These are phyloP conservation scores for Limenitis camilla DNA, from an alignment of 2,888 invertebrate genomes.

Conservation along the genomic window DNA sequence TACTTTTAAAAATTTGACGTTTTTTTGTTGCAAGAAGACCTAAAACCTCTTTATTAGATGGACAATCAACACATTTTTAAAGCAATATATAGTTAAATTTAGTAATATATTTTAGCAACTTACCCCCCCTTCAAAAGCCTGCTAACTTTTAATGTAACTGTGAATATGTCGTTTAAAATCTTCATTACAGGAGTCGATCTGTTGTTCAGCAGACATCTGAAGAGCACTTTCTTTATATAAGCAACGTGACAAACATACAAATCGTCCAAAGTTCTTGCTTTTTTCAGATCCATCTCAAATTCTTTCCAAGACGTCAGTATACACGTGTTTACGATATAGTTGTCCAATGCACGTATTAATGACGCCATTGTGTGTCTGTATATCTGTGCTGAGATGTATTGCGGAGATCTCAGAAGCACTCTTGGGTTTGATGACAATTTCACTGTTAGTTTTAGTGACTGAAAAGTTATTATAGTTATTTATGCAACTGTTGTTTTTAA, in stretches of 20 bases:
- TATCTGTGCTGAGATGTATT: slow-evolving; percentile 81
- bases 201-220: slow-evolving; percentile 82
- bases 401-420: slow-evolving; percentile 74
- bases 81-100: too few relatives aligned
- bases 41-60: too few relatives aligned
- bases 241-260: slow-evolving; percentile 81
- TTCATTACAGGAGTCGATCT: slow-evolving; percentile 80
- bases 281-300: slow-evolving; percentile 79
- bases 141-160: slow-evolving; percentile 81
- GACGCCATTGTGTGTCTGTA: slow-evolving; percentile 85
- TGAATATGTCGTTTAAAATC: slow-evolving; percentile 81
- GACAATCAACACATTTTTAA: too few relatives aligned
- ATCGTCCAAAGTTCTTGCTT: slow-evolving; percentile 80
- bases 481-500: too few relatives aligned
- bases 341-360: slow-evolving; percentile 82
- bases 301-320: slow-evolving; percentile 83
- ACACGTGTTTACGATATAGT: slow-evolving; percentile 85
- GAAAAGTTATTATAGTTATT: slow-evolving; percentile 31
- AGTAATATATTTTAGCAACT: slow-evolving; percentile 26
- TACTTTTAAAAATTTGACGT: too few relatives aligned
- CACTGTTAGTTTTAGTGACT: slow-evolving; percentile 76
- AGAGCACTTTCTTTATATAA: slow-evolving; percentile 83
- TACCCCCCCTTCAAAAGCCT: slow-evolving; percentile 73
- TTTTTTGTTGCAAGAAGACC: too few relatives aligned
- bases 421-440: slow-evolving; percentile 65